phyloP scores from a whole-genome alignment of 2,797 vertebrate genomes.

The Platalea minor region DNA sequence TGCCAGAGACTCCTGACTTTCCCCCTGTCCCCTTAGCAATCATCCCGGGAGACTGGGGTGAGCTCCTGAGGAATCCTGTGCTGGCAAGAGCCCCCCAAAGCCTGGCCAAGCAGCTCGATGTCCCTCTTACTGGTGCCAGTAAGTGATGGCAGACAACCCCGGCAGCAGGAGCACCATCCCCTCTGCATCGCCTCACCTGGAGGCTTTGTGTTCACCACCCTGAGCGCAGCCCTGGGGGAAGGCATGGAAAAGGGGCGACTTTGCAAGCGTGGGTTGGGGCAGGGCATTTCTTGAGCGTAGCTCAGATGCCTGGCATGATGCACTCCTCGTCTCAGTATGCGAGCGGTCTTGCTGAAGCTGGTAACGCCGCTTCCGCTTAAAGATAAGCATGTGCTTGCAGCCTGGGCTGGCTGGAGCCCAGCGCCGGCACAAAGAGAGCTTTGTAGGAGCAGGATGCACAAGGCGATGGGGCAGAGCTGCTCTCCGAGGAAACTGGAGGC shows the following conservation, averaged over 20 bases:
- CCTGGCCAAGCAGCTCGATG: neutral
- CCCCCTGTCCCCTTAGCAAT: neutral
- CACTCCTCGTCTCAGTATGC: rapidly evolving
- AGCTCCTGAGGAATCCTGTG: neutral
- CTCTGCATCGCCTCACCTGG: rapidly evolving
- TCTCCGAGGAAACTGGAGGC: neutral
- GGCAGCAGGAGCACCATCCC: neutral
- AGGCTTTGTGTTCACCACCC: rapidly evolving
- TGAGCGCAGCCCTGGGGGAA: neutral
- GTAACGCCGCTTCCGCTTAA: neutral
- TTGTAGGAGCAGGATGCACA: neutral
- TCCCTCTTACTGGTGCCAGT: neutral
- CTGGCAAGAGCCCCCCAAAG: neutral
- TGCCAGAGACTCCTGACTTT: neutral
- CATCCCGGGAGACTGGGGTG: neutral
- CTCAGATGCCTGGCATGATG: neutral
- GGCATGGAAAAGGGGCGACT: rapidly evolving
- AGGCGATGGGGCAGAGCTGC: neutral
- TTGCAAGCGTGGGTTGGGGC: rapidly evolving
- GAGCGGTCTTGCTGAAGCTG: neutral
- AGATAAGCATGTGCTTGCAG: neutral
- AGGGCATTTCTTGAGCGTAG: neutral
- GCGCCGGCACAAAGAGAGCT: slow-evolving; percentile 1
- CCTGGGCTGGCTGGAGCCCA: slow-evolving; percentile 42
- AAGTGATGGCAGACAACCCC: neutral